These are phyloP conservation scores for Salvelinus sp. DNA, from an alignment of 2,113 vertebrate genomes.

Conservation along the genomic window DNA sequence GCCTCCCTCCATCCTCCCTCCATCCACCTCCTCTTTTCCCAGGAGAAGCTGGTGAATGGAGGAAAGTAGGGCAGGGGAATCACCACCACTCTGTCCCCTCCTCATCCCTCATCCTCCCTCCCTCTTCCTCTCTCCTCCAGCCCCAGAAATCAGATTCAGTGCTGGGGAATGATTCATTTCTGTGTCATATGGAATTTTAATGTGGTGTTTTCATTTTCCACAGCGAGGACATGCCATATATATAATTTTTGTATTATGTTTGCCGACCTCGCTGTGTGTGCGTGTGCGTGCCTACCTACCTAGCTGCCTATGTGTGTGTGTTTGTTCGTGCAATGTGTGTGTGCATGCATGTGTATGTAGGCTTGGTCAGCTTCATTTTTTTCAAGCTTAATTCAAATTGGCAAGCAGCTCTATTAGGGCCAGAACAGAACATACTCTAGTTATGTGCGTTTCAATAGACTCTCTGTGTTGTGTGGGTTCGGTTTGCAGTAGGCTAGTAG, in stretches of 20 bases:
- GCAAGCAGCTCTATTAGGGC: constrained; percentile 15
- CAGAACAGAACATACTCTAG: constrained; percentile 6
- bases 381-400: constrained; percentile 33
- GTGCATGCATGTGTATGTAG: background rate
- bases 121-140: background rate
- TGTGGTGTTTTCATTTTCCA: constrained; percentile 32
- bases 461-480: constrained; percentile 25
- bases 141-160: constrained; percentile 46
- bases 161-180: constrained; percentile 52
- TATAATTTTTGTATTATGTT: constrained; percentile 8
- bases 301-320: background rate
- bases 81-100: constrained; percentile 15
- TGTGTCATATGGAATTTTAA: constrained; percentile 40
- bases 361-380: background rate
- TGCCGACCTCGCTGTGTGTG: background rate
- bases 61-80: constrained; percentile 70
- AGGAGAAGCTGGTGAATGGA: constrained; percentile 43
- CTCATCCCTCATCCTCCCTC: background rate
- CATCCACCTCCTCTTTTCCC: constrained; percentile 42
- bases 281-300: too few species aligned
- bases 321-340: background rate
- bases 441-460: background rate
- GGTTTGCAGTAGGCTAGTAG: background rate
- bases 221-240: constrained; percentile 12
- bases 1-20: constrained; percentile 21